These are phyloP conservation scores for Trematomus loennbergii DNA, from an alignment of 2,113 vertebrate genomes.

Conservation along the genomic window DNA sequence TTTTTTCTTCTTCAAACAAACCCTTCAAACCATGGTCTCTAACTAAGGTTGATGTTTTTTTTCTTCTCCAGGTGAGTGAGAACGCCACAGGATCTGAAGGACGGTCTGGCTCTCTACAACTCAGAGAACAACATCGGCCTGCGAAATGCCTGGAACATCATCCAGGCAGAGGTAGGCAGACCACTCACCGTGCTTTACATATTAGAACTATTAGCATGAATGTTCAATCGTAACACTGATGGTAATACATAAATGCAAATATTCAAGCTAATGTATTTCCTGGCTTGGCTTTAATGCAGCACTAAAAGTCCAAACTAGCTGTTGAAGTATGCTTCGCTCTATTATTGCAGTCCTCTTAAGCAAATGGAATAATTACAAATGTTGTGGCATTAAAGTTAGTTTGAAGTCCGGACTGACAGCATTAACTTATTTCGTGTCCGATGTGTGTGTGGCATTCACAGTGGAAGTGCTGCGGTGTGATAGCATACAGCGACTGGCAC, in stretches of 20 bases:
- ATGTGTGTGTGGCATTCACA: constrained; percentile 58
- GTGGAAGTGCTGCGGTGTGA: constrained; percentile 98
- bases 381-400: constrained; percentile 31
- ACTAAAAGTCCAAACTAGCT: constrained; percentile 32
- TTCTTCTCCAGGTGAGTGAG: constrained; percentile 89
- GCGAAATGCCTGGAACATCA: constrained; percentile 98
- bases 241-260: constrained; percentile 24
- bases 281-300: constrained; percentile 40
- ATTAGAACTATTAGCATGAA: constrained; percentile 5
- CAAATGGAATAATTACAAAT: constrained; percentile 22
- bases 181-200: neutral
- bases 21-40: constrained; percentile 13
- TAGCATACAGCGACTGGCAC: constrained; percentile 93
- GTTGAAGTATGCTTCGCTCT: constrained; percentile 2
- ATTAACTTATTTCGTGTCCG: constrained; percentile 7
- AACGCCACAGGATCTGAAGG: constrained; percentile 95
- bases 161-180: constrained; percentile 94
- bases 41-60: constrained; percentile 31
- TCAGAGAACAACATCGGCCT: constrained; percentile 95
- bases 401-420: constrained; percentile 11
- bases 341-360: constrained; percentile 22
- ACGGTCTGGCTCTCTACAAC: constrained; percentile 95
- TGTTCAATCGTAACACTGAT: neutral
- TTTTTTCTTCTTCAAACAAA: neutral
- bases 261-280: constrained; percentile 53